Conservation (phyloP, 2,797 vertebrate genomes). For the Merluccius polli region DNA sequence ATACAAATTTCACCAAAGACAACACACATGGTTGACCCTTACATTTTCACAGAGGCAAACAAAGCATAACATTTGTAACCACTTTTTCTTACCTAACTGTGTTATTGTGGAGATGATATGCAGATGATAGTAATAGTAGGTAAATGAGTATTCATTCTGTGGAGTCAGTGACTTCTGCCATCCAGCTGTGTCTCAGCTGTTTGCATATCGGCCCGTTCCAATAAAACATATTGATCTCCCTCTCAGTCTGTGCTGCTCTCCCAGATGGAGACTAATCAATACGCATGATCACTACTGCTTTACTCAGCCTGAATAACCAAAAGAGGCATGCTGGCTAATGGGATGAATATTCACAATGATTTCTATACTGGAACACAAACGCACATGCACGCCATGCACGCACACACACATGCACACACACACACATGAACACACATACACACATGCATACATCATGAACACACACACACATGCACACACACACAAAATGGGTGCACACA, state of each 20-base stretch:
- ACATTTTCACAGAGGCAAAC: background rate
- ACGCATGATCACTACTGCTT: conserved; percentile 29
- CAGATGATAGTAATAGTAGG: background rate
- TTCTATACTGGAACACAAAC: background rate
- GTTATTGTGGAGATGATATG: background rate
- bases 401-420: conserved; percentile 5
- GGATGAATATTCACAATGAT: background rate
- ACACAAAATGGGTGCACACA: background rate
- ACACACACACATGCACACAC: conserved; percentile 1
- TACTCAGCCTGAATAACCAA: conserved; percentile 7
- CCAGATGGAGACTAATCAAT: conserved; percentile 56
- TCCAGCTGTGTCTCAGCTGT: conserved; percentile 24
- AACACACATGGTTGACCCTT: background rate
- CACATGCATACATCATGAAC: background rate
- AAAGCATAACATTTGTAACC: background rate
- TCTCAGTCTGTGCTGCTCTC: conserved; percentile 27
- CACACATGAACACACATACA: conserved; percentile 6
- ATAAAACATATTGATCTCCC: conserved; percentile 51
- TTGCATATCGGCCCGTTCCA: conserved; percentile 36
- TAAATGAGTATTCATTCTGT: background rate
- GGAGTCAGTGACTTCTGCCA: conserved; percentile 6
- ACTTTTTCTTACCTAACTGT: background rate
- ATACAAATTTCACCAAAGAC: background rate
- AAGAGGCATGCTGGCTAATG: background rate
- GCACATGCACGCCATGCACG: background rate